phyloP scores from a whole-genome alignment of 2,113 vertebrate genomes.

The Tragelaphus imberbis region DNA sequence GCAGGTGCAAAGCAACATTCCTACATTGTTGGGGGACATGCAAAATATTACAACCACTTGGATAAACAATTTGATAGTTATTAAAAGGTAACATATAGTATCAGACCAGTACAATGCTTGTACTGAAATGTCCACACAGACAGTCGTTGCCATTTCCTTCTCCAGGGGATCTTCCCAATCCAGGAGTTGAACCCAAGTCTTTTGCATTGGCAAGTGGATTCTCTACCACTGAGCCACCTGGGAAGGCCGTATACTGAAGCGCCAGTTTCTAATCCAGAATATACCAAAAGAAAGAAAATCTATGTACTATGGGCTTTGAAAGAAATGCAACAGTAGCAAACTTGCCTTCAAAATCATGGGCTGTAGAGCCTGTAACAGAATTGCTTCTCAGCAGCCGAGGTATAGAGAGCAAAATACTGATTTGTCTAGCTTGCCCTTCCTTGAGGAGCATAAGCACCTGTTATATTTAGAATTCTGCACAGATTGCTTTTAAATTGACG shows the following conservation, averaged over 20 bases:
- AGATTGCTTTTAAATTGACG: constrained; percentile 80
- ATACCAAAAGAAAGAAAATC: constrained; percentile 87
- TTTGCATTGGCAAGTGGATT: background rate
- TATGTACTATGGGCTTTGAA: constrained; percentile 75
- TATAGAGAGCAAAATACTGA: constrained; percentile 73
- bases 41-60: background rate
- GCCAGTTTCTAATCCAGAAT: constrained; percentile 72
- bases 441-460: constrained; percentile 77
- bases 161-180: background rate
- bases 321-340: constrained; percentile 86
- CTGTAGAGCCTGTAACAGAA: constrained; percentile 89
- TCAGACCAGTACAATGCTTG: constrained; percentile 79
- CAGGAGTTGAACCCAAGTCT: background rate
- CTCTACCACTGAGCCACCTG: background rate
- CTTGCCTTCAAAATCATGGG: constrained; percentile 92
- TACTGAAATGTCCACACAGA: constrained; percentile 92
- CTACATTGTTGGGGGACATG: background rate
- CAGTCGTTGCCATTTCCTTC: constrained; percentile 63
- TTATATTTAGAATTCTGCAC: constrained; percentile 84
- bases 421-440: constrained; percentile 52
- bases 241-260: background rate
- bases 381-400: constrained; percentile 90
- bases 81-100: background rate
- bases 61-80: background rate
- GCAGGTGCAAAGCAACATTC: background rate